Percentiles rank a stretch among this genome's conserved stretches.
These are phyloP conservation scores for Gasterosteus nipponicus DNA, from an alignment of 2,113 vertebrate genomes.

Conservation along the genomic window DNA sequence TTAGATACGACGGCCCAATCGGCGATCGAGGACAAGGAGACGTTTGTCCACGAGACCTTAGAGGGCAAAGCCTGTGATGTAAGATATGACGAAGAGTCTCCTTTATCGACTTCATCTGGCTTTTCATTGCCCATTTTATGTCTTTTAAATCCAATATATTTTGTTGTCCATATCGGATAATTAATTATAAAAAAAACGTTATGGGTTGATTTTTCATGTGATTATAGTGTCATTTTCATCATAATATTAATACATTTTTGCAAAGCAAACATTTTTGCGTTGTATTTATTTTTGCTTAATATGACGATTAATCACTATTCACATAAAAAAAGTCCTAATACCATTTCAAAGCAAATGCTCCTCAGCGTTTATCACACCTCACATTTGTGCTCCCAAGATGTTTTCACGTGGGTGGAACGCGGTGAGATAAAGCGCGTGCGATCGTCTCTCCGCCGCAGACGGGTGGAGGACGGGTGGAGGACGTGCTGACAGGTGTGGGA, in stretches of 20 bases:
- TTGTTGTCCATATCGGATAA: too few species aligned
- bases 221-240: not conserved
- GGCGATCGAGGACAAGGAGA: not conserved
- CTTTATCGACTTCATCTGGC: not conserved
- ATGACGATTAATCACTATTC: not conserved
- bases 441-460: conserved; percentile 17
- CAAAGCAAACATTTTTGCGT: not conserved
- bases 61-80: not conserved
- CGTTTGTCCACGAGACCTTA: not conserved
- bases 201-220: not conserved
- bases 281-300: not conserved
- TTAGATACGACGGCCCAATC: not conserved
- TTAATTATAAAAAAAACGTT: too few species aligned
- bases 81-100: not conserved
- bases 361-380: conserved; percentile 13
- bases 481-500: conserved; percentile 39
- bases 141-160: not conserved
- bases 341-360: conserved; percentile 23
- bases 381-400: not conserved
- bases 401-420: not conserved
- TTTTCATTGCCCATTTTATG: not conserved
- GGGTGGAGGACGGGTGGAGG: not conserved
- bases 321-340: conserved; percentile 11
- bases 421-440: conserved; percentile 19
- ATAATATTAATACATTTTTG: not conserved